Percentiles rank a stretch among this genome's conserved stretches.
phyloP scores from a whole-genome alignment of 1,140 invertebrate species.

The Proctacanthus coquilletti region DNA sequence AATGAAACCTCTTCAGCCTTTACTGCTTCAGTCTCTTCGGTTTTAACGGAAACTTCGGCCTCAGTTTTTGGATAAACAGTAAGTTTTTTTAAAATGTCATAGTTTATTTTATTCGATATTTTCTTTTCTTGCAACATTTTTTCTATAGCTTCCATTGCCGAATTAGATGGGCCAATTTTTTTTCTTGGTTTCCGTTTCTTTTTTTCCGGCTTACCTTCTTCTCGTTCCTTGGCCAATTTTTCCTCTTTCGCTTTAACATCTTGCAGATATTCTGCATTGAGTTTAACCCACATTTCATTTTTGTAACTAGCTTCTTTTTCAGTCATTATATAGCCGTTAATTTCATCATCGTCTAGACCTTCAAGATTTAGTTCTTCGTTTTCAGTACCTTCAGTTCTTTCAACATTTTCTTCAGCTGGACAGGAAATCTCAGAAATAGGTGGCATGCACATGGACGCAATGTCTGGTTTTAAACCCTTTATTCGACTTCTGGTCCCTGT shows the following conservation, averaged over 20 bases:
- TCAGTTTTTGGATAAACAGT: conserved; percentile 12
- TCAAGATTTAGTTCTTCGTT: conserved; percentile 58
- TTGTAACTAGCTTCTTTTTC: conserved; percentile 65
- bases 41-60: conserved; percentile 2
- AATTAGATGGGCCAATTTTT: conserved; percentile 49
- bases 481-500: conserved; percentile 9
- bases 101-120: conserved; percentile 94
- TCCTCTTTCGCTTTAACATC: conserved; percentile 76
- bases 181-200: conserved; percentile 49
- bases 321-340: conserved; percentile 74
- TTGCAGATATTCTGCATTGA: conserved; percentile 70
- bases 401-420: conserved; percentile 17
- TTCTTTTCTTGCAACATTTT: conserved; percentile 91
- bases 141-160: conserved; percentile 84
- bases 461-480: conserved; percentile 24
- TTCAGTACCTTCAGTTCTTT: conserved; percentile 16
- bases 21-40: background rate
- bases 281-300: conserved; percentile 64
- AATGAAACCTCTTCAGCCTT: background rate
- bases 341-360: conserved; percentile 75
- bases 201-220: conserved; percentile 65
- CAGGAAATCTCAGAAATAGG: conserved; percentile 9
- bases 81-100: conserved; percentile 77
- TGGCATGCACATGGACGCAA: conserved; percentile 24
- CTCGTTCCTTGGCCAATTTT: conserved; percentile 49